These are phyloP conservation scores for Netelia virgata DNA, from an alignment of 2,888 invertebrate genomes.

Conservation along the genomic window DNA sequence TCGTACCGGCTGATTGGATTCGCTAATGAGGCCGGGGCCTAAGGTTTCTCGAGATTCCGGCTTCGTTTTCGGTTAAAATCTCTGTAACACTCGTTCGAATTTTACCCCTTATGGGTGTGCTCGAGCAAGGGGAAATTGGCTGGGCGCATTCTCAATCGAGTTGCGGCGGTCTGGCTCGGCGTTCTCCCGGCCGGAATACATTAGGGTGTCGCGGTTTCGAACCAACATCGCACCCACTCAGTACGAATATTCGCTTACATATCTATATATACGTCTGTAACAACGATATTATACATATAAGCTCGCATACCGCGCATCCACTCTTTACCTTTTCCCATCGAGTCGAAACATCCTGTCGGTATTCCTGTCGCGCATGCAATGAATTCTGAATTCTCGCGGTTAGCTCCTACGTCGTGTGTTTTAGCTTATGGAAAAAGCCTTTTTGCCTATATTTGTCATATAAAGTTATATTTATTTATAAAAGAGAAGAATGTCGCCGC, in stretches of 20 bases:
- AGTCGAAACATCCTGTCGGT: slow-evolving; percentile 18
- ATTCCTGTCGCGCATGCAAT: slow-evolving; percentile 27
- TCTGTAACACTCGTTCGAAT: slow-evolving; percentile 30
- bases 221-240: slow-evolving; percentile 32
- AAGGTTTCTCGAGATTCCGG: slow-evolving; percentile 28
- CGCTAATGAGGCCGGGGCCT: slow-evolving; percentile 28
- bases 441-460: neutral
- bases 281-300: slow-evolving; percentile 27
- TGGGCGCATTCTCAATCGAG: slow-evolving; percentile 59
- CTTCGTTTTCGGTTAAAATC: slow-evolving; percentile 2
- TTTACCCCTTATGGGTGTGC: slow-evolving; percentile 41
- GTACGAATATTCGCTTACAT: slow-evolving; percentile 15
- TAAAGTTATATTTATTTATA: neutral
- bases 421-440: slow-evolving; percentile 6
- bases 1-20: slow-evolving; percentile 6
- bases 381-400: slow-evolving; percentile 13
- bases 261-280: neutral
- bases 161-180: slow-evolving; percentile 40
- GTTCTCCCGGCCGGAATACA: slow-evolving; percentile 55
- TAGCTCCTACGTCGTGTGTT: neutral
- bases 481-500: neutral
- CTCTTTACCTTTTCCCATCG: slow-evolving; percentile 23
- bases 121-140: slow-evolving; percentile 63
- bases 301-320: slow-evolving; percentile 14
- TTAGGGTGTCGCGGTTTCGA: slow-evolving; percentile 58